phyloP scores from a whole-genome alignment of 2,113 vertebrate species.

The Pterocles orientalis region DNA sequence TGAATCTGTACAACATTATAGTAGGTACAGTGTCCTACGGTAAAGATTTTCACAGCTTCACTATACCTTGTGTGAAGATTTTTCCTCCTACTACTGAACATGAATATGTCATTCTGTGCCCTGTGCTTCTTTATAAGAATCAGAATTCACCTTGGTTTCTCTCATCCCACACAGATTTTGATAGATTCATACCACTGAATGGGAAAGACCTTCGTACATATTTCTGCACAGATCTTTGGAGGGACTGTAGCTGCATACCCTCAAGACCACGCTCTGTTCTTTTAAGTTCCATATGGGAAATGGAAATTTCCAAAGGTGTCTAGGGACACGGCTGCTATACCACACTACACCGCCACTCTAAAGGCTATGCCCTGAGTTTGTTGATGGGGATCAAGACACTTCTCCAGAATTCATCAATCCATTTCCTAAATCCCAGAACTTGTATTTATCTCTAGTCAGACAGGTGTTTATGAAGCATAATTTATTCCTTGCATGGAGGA shows the following conservation, averaged over 20 bases:
- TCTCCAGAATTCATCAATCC: not conserved
- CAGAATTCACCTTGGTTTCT: not conserved
- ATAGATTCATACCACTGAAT: not conserved
- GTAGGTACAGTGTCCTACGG: not conserved
- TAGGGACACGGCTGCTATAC: not conserved
- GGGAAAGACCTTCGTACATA: not conserved
- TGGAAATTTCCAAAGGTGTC: not conserved
- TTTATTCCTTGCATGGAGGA: not conserved
- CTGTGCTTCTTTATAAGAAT: not conserved
- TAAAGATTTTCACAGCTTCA: not conserved
- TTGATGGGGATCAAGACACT: not conserved
- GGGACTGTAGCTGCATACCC: not conserved
- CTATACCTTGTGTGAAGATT: not conserved
- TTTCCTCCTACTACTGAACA: not conserved
- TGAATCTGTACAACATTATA: not conserved
- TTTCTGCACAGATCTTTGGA: not conserved
- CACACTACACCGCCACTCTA: not conserved
- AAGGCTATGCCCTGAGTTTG: not conserved
- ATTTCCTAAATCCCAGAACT: not conserved
- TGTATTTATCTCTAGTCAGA: not conserved
- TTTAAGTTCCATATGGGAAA: not conserved
- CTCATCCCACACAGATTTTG: not conserved
- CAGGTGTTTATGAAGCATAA: not conserved
- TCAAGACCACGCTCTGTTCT: not conserved
- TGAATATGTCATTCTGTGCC: not conserved